Evolutionary conservation across 2,113 vertebrate genomes (phyloP).

Genomic region (Emydocephalus ijimae): DNA sequence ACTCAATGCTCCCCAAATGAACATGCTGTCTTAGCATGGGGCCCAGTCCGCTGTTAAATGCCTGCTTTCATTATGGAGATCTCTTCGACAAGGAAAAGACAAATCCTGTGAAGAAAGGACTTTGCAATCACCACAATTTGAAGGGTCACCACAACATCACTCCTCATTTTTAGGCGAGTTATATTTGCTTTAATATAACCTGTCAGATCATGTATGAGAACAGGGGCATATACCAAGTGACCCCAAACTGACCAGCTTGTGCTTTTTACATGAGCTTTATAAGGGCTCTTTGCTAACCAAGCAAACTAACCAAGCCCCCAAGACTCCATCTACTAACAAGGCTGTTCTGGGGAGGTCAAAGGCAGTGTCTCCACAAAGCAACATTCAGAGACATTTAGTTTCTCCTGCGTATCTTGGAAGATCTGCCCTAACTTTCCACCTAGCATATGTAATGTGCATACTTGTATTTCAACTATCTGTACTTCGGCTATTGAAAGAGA

Average conservation of each 20-base stretch:
- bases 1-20: neutral
- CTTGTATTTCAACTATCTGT: neutral
- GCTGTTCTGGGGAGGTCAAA: neutral
- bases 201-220: neutral
- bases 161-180: neutral
- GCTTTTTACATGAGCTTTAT: neutral
- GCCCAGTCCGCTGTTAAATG: rapidly evolving
- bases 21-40: neutral
- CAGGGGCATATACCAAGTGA: neutral
- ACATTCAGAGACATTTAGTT: neutral
- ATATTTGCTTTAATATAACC: neutral
- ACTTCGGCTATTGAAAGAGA: neutral
- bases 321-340: neutral
- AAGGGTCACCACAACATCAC: neutral
- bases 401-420: neutral
- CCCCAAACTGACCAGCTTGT: neutral
- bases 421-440: neutral
- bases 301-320: neutral
- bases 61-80: neutral
- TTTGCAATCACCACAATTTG: rapidly evolving
- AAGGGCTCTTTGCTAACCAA: neutral
- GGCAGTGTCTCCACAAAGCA: neutral
- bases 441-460: neutral
- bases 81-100: neutral
- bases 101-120: neutral